These are phyloP conservation scores for Danio aesculapii DNA, from an alignment of 2,797 vertebrate species.

Conservation along the genomic window DNA sequence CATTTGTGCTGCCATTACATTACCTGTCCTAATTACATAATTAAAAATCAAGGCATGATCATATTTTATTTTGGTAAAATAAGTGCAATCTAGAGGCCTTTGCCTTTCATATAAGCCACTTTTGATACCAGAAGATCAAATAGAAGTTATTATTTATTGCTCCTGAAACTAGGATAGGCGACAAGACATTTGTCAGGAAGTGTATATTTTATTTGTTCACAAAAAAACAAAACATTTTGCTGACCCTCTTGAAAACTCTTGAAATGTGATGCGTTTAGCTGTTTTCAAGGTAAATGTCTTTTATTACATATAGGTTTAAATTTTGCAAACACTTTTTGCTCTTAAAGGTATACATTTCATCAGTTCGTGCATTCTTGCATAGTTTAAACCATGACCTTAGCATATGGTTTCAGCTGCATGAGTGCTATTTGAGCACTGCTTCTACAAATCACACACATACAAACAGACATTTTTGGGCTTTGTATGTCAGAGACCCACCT, in stretches of 20 bases:
- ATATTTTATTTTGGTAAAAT: too few species aligned
- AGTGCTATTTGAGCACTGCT: background rate
- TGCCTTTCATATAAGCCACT: too few species aligned
- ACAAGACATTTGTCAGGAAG: too few species aligned
- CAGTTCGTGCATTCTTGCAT: background rate
- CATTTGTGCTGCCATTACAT: too few species aligned
- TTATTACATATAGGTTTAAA: background rate
- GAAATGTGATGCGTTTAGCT: background rate
- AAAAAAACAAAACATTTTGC: background rate
- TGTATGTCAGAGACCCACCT: background rate
- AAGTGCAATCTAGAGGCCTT: too few species aligned
- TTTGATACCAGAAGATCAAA: too few species aligned
- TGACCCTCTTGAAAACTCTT: background rate
- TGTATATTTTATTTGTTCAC: too few species aligned
- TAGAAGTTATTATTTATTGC: too few species aligned
- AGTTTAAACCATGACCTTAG: background rate
- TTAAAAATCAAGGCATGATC: too few species aligned
- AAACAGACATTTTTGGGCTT: background rate
- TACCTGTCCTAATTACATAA: too few species aligned
- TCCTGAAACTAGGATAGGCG: too few species aligned
- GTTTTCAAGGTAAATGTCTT: background rate
- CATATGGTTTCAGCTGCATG: background rate
- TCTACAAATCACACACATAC: background rate
- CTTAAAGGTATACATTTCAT: background rate
- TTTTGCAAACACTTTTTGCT: too few species aligned